phyloP scores from a whole-genome alignment of 2,797 vertebrate genomes.

The Anabas testudineus region DNA sequence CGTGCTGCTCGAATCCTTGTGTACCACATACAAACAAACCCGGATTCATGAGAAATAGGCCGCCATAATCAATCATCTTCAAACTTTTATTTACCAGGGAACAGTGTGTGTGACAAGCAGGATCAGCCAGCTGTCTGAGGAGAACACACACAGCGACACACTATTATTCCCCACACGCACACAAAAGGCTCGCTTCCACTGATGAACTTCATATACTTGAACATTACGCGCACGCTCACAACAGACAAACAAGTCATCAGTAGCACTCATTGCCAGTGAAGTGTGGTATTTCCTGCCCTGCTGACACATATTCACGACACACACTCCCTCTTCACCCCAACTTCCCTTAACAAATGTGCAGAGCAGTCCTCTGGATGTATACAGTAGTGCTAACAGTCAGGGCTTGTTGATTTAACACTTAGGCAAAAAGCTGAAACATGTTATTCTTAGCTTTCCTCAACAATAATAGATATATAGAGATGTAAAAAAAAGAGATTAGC shows the following conservation, averaged over 20 bases:
- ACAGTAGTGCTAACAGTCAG: constrained; percentile 61
- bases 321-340: constrained; percentile 28
- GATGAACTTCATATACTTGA: constrained; percentile 22
- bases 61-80: constrained; percentile 75
- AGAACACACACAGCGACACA: constrained; percentile 11
- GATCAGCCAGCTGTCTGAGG: constrained; percentile 66
- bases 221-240: constrained; percentile 17
- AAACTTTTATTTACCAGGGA: constrained; percentile 63
- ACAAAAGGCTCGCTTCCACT: background rate
- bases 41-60: constrained; percentile 59
- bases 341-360: constrained; percentile 55
- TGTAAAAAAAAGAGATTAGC: constrained; percentile 3
- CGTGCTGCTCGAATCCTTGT: constrained; percentile 32
- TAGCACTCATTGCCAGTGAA: constrained; percentile 60
- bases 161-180: background rate
- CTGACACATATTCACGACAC: constrained; percentile 58
- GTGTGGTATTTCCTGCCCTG: constrained; percentile 69
- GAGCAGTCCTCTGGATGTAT: constrained; percentile 50
- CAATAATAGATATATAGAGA: constrained; percentile 43
- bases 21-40: constrained; percentile 66
- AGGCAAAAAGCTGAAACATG: constrained; percentile 37
- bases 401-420: constrained; percentile 67
- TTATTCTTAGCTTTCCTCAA: constrained; percentile 57
- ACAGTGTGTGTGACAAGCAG: constrained; percentile 55
- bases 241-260: constrained; percentile 63